Base-by-base conservation (phyloP, 2,888 invertebrate species). In the Drosophila bunnanda region DNA sequence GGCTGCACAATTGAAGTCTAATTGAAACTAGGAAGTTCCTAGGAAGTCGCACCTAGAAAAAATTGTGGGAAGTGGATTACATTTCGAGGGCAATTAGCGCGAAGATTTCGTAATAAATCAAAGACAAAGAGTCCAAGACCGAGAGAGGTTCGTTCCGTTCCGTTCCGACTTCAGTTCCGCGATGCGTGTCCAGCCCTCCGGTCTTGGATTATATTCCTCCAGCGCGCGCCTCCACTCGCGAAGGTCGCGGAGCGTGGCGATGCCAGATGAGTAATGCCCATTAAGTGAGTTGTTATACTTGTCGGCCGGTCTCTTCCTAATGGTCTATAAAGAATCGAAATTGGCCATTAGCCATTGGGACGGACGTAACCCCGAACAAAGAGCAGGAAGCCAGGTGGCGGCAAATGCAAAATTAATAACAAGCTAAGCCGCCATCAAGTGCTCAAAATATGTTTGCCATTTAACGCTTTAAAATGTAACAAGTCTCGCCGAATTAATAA, bases 1-100 rank as follows among this genome's bases (percentile, higher is more conserved):
- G 69, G 82, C 65, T 89, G 85, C 85, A 88, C 88, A 85, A 85
- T 85, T 79, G 74, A 77, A 66, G 80, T 81, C 81, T 87, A 87
- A 85, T 89, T 82, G 82, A 75, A 88, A 82, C 75, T 55, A 85
- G 85, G 85, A 85, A 85, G 89, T 79, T 64, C 72, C 15, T 30
- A 30, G 55, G 46, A 54, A 69, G 52, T 54, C 48, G 52, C 46
- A 46, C 56, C 55, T 65, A 60, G 57, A 73, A 46, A 20, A 32
- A 55, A 71, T 8, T 9, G 22, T 77, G 83, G 80, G 78, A 83
- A 74, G 67, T 86, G 76, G 58, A 66, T 89, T 88, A 85, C 89
- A 85, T 89, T 59, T 82, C 76, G 76, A 72, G 62, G 74, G 57
- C 64, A 78, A 68, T 77, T 59, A 50, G 54, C 41, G 53, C 75